Evolutionary conservation across 2,888 invertebrate species (phyloP).

Genomic region (Ormyrus pomaceus): DNA sequence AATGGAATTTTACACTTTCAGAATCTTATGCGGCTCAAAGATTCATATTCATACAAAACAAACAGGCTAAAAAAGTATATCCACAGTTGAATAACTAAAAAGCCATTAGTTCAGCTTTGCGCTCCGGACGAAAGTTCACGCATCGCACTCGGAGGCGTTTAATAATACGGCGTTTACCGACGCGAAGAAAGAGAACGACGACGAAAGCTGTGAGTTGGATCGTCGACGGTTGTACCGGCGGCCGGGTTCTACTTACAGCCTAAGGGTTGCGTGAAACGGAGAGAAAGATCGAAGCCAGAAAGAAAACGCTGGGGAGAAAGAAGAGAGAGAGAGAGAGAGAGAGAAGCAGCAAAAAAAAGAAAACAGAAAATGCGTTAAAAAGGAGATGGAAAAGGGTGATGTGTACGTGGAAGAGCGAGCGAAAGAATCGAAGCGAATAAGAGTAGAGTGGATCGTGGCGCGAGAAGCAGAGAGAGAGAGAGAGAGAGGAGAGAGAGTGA

Average conservation of each 20-base stretch:
- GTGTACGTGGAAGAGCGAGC: not conserved
- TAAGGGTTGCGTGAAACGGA: constrained; percentile 64
- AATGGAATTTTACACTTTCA: too few species aligned
- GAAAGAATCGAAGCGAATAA: constrained; percentile 56
- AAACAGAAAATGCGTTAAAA: too few species aligned
- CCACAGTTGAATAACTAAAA: not conserved
- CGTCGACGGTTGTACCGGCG: constrained; percentile 59
- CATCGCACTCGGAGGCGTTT: constrained; percentile 10
- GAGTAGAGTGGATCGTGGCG: constrained; percentile 59
- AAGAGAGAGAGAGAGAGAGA: constrained; percentile 48
- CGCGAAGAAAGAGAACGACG: constrained; percentile 54
- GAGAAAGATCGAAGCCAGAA: constrained; percentile 49
- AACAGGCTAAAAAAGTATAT: not conserved
- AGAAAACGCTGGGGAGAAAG: constrained; percentile 52
- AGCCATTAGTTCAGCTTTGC: constrained; percentile 17
- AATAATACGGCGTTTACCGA: constrained; percentile 33
- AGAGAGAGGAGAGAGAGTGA: constrained; percentile 22
- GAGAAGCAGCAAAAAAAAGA: constrained; percentile 10
- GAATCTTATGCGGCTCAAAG: too few species aligned
- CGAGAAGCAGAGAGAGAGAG: constrained; percentile 7
- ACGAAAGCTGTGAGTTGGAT: constrained; percentile 64
- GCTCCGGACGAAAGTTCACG: not conserved
- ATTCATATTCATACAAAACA: not conserved
- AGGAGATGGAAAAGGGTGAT: too few species aligned
- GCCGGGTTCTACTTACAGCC: constrained; percentile 57